Base-by-base conservation (phyloP, 2,888 invertebrate species). In the Troides helena region DNA sequence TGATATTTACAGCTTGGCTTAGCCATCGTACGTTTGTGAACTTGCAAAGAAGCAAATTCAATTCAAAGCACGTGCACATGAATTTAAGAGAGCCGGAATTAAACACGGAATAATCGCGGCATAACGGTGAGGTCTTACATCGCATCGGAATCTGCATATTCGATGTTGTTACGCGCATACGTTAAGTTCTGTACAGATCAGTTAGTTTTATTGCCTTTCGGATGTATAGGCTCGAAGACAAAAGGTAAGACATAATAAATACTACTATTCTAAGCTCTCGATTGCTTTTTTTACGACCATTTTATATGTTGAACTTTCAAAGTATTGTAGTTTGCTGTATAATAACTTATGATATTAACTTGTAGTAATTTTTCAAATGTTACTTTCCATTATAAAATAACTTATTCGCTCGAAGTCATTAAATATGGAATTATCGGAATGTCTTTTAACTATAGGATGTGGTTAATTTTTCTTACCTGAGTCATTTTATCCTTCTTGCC, bases 401-500 rank as follows among this genome's bases (percentile, higher is more conserved):
- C 46, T 46, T 46, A 14, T 46, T 46, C 12, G 14, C 10, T 12
- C 3, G 14, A 46, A 46, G 12, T 1, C 46, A 46, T 12, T 14
- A 17, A 46, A 14, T 14, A 46, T 12, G 14, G 2, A 46, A 46
- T 46, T 46, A 46, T 4, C 21, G 17, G 2, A 21, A 58, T 58
- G 21, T 25, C 23, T 10, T 57, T 57, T n/a, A 57, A 3, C 6
- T 58, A 58, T 5, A 58, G 57, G 21, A 10, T 23, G 21, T 58
- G 17, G 5, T 10, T 60, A 50, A 25, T 50, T 1, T 14, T 65
- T 17, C 50, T 53, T 85, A 98, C 98, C 96, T 98, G 98, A 72
- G 98, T 97, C 98, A 98, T 98, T 92, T 98, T 98, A 88, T 98
- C 98, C 87, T 97, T 96, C 88, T 97, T 97, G 60, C 98, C 98